Evolutionary conservation across 2,113 vertebrate species (phyloP), one percentile per base, ranked within the genome.

Genomic region (Hippolais icterina): DNA sequence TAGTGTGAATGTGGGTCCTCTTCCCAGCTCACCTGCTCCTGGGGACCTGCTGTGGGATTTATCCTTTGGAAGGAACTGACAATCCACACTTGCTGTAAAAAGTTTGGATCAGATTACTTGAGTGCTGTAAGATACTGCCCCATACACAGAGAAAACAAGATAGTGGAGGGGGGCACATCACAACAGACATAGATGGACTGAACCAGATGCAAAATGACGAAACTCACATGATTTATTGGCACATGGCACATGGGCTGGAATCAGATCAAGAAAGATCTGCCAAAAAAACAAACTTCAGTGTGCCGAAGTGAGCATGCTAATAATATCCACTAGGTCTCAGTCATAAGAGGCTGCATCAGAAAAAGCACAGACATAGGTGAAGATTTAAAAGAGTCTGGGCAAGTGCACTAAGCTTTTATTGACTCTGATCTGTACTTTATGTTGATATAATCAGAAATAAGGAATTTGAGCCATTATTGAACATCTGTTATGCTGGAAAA

Each of bases 1-100:
- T 42, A 68, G 23, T 5, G 1, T 14, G 23, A 60, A 42, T 0
- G 0, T 27, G n/a, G 10, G 18, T 46, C 33, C 33, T 56, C 13
- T 21, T 75, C 37, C 53, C 47, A 77, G 63, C 42, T 66, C n/a
- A 17, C 15, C 46, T 25, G 22, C 35, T 75, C 59, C 78, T 6
- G 4, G 41, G 52, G 9, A 61, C 5, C 37, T 80, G 29, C 65
- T 64, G 28, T 21, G 46, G 65, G 13, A 37, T 17, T 19, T n/a
- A 25, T 33, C 46, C 47, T 76, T 61, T 39, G n/a, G 29, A 71
- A 87, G 47, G 31, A 60, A 31, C 31, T 39, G 37, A 12, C 16
- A 82, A 19, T 15, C 29, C 21, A 39, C 57, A 6, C 10, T 12
- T 83, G 23, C 12, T 56, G 28, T 22, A 35, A 31, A 50, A 83